Percentiles rank a stretch among this genome's conserved stretches.
phyloP scores from a whole-genome alignment of 35 echinoderm and acorn worm species.

The Apostichopus parvimensis region DNA sequence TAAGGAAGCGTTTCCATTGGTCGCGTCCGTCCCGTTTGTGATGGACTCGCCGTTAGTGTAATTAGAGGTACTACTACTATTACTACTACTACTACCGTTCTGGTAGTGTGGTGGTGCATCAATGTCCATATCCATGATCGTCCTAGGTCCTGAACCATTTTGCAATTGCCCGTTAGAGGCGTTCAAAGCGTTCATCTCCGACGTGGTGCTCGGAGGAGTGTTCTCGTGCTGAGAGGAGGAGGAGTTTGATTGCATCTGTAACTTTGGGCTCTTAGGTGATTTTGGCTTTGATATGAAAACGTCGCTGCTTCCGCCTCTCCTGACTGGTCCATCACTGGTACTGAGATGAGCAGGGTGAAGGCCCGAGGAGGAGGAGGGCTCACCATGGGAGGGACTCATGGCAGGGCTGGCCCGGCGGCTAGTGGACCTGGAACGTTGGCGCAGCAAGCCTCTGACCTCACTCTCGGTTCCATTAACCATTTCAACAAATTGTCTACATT shows the following conservation, averaged over 20 bases:
- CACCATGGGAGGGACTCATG: conserved; percentile 82
- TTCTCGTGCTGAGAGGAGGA: conserved; percentile 44
- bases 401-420: conserved; percentile 86
- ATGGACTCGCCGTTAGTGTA: conserved; percentile 58
- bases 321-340: conserved; percentile 38
- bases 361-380: conserved; percentile 59
- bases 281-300: conserved; percentile 65
- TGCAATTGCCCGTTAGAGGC: conserved; percentile 80
- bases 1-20: conserved; percentile 75
- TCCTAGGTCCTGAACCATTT: conserved; percentile 69
- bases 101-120: conserved; percentile 61
- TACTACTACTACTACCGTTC: conserved; percentile 19
- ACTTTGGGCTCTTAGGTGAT: conserved; percentile 77
- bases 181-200: conserved; percentile 82
- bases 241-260: conserved; percentile 58
- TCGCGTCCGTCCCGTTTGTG: conserved; percentile 60
- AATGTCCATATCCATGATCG: conserved; percentile 65
- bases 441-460: conserved; percentile 77
- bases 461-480: conserved; percentile 98
- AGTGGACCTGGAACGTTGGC: conserved; percentile 67
- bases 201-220: conserved; percentile 42
- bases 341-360: conserved; percentile 50
- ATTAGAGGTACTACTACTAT: not conserved
- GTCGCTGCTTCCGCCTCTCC: conserved; percentile 53
- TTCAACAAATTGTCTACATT: conserved; percentile 99